Percentiles rank a stretch among this genome's conserved stretches.
Conservation (phyloP, 2,888 invertebrate genomes). For the Drosophila rellima region DNA sequence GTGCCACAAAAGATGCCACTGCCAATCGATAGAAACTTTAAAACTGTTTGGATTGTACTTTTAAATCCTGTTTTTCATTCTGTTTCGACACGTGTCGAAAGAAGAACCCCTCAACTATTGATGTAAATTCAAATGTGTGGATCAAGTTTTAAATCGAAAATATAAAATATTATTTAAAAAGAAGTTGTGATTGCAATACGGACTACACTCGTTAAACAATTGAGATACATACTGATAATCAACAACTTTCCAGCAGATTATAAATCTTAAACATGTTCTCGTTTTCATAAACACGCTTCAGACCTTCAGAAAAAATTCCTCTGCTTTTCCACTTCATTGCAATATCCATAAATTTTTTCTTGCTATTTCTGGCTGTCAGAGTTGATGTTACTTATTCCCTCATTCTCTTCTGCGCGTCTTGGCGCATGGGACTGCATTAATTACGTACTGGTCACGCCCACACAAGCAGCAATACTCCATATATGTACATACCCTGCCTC, state of each 20-base stretch:
- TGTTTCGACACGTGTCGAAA: background rate
- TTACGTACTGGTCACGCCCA: constrained; percentile 41
- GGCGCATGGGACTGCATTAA: constrained; percentile 65
- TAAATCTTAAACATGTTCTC: background rate
- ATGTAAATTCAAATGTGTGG: too few species aligned
- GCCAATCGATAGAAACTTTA: constrained; percentile 31
- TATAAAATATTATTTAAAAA: too few species aligned
- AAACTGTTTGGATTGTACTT: constrained; percentile 17
- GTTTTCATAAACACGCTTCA: background rate
- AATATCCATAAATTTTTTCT: constrained; percentile 32
- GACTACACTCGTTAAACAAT: too few species aligned
- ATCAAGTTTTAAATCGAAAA: too few species aligned
- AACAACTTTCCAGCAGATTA: background rate
- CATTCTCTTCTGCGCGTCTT: background rate
- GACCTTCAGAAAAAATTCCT: constrained; percentile 4
- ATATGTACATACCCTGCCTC: background rate
- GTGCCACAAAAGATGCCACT: constrained; percentile 14
- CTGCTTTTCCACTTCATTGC: constrained; percentile 50
- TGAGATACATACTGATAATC: too few species aligned
- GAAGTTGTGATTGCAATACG: too few species aligned
- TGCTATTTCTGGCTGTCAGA: constrained; percentile 10
- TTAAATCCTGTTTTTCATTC: background rate
- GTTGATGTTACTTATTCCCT: constrained; percentile 1
- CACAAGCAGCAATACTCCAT: constrained; percentile 8
- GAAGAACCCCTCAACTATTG: background rate